These are phyloP conservation scores for Ophion costatus DNA, from an alignment of 2,888 invertebrate species.

Conservation along the genomic window DNA sequence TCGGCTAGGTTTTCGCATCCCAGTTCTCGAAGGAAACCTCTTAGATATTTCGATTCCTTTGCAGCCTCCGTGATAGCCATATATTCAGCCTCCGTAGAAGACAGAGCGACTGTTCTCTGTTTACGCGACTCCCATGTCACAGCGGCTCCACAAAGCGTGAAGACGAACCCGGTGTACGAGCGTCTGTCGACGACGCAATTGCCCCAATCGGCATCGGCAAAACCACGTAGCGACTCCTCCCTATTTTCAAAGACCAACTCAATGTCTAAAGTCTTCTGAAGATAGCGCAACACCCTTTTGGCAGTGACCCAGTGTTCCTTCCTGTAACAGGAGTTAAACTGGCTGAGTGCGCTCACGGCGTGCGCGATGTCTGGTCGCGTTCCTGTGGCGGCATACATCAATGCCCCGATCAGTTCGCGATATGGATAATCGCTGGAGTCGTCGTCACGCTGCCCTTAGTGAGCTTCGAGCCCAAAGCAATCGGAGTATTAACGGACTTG, in stretches of 20 bases:
- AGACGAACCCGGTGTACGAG: constrained; percentile 59
- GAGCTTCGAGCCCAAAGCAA: constrained; percentile 60
- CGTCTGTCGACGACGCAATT: constrained; percentile 60
- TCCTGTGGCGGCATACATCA: too few species aligned
- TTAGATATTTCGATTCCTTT: constrained; percentile 30
- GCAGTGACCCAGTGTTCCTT: constrained; percentile 72
- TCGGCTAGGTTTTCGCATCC: background rate
- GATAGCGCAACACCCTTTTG: constrained; percentile 74
- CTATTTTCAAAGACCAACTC: constrained; percentile 64
- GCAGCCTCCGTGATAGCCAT: too few species aligned
- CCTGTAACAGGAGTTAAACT: constrained; percentile 50
- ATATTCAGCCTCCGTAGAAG: too few species aligned
- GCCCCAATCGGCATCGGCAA: constrained; percentile 73
- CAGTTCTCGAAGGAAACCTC: constrained; percentile 14
- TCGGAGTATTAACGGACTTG: constrained; percentile 71
- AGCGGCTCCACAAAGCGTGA: constrained; percentile 41
- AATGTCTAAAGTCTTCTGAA: constrained; percentile 67
- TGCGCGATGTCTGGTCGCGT: too few species aligned
- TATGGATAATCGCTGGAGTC: constrained; percentile 31
- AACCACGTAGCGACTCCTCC: constrained; percentile 63
- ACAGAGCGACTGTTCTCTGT: constrained; percentile 9
- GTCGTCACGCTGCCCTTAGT: constrained; percentile 30
- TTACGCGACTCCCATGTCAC: constrained; percentile 52
- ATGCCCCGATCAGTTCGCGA: too few species aligned
- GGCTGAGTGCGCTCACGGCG: constrained; percentile 63